Evolutionary conservation across 2,888 invertebrate genomes (phyloP), one percentile per base, ranked within the genome.

Genomic region (Ophonus ardosiacus): DNA sequence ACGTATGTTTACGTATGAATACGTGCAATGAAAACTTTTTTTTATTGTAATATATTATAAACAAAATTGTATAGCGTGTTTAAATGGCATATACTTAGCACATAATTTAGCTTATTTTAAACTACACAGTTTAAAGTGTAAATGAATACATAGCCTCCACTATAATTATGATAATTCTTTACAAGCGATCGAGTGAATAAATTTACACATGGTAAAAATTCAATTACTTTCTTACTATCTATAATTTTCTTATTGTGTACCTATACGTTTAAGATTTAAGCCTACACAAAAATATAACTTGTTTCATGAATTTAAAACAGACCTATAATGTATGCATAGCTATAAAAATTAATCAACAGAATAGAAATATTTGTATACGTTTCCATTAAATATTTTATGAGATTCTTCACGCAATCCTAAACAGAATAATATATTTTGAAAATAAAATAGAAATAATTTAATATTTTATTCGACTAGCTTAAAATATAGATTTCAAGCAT

Each of bases 251-350:
- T 17, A 43, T 74, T 74, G 71, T 74, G 18, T 71, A 43, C 15
- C 8, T 68, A 3, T 31, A 51, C 43, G 43, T 51, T 10, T 51
- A 51, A 51, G 43, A 2, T 74, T 5, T 43, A 74, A 10, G 68
- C 38, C 68, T 68, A 68, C 68, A 31, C 68, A 38, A 24, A 68
- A 15, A 74, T 74, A 74, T 74, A 51, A 51, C 10, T 40, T 74
- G 40, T 43, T 74, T 43, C 17, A 74, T 74, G 71, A 74, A 74
- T 74, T 43, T 74, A 74, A 74, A 74, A 74, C 43, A 74, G 71
- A 74, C 68, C 2, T 68, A 18, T 74, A 74, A 74, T 74, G 15
- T 74, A 74, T 74, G 43, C 18, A 17, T 43, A 18, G 43, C 40
- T 74, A 51, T 43, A 74, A 74, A 71, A 74, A 74, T 74, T 43